A percentile compares a stretch with the other conserved stretches of the same genome.
Conservation (phyloP, 35 echinoderm and acorn worm species). For the Amphiura filiformis region DNA sequence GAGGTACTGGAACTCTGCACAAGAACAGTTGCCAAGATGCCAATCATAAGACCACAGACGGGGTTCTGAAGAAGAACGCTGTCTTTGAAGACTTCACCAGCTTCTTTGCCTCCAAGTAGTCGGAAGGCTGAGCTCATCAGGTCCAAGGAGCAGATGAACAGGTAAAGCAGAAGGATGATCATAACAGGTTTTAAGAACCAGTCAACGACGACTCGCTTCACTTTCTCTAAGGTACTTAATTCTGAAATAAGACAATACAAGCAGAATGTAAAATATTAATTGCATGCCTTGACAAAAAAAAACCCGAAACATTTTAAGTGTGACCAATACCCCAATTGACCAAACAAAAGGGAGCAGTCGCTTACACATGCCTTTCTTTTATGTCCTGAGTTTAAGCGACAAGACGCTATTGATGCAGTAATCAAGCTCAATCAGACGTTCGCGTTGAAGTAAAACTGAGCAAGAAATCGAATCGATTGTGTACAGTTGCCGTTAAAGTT, state of each 20-base stretch:
- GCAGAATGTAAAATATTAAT: background rate
- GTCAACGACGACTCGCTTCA: constrained; percentile 56
- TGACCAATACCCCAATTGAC: background rate
- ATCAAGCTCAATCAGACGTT: too few relatives aligned
- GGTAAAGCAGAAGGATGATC: constrained; percentile 66
- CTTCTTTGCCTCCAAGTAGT: constrained; percentile 90
- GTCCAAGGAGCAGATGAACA: constrained; percentile 94
- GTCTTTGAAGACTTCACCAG: constrained; percentile 75
- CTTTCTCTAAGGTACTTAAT: constrained; percentile 41
- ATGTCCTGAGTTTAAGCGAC: too few relatives aligned
- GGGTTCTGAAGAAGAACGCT: constrained; percentile 86
- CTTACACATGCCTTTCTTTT: too few relatives aligned
- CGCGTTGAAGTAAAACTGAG: too few relatives aligned
- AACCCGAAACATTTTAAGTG: background rate
- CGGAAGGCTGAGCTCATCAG: constrained; percentile 97
- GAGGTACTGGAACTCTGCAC: constrained; percentile 98
- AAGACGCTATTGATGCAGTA: too few relatives aligned
- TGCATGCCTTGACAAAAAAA: too few relatives aligned
- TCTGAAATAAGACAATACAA: constrained; percentile 49
- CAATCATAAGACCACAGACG: constrained; percentile 94
- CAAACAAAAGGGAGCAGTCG: too few relatives aligned
- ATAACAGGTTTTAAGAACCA: constrained; percentile 53
- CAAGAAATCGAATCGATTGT: too few relatives aligned
- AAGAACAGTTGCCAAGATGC: constrained; percentile 89
- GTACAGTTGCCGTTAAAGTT: too few relatives aligned